These are phyloP conservation scores for Heterohyrax brucei DNA, from an alignment of 2,797 vertebrate genomes.

Conservation along the genomic window DNA sequence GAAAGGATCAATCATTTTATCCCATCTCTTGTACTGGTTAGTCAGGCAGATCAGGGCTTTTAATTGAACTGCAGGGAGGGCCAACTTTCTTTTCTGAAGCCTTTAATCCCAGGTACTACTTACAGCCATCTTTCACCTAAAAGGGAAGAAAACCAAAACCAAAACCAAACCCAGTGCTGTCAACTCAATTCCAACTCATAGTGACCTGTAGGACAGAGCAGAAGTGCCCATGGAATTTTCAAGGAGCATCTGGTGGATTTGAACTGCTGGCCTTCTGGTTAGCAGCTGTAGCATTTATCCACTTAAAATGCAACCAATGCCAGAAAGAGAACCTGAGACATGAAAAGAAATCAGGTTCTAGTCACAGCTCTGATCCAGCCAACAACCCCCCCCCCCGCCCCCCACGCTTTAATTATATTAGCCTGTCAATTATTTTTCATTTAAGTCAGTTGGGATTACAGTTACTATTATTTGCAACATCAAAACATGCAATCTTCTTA, in stretches of 20 bases:
- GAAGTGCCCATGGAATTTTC: too few species aligned
- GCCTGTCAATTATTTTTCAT: not conserved
- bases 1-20: not conserved
- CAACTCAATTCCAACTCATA: too few species aligned
- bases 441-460: not conserved
- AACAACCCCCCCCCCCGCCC: not conserved
- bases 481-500: conserved; percentile 16
- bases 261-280: too few species aligned
- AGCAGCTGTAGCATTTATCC: not conserved
- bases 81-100: conserved; percentile 43
- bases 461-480: conserved; percentile 32
- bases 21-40: not conserved
- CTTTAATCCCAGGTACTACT: not conserved
- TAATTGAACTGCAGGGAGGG: not conserved
- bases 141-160: not conserved
- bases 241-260: too few species aligned
- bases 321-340: conserved; percentile 12
- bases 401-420: not conserved
- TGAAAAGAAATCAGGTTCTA: conserved; percentile 49
- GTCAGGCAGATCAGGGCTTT: conserved; percentile 7
- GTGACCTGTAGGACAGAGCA: too few species aligned
- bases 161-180: too few species aligned
- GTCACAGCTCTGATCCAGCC: not conserved
- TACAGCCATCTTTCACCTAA: not conserved
- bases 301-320: not conserved